Conservation (phyloP, 92 coral and sea anemone species). For the Phenganax stokvisi region DNA sequence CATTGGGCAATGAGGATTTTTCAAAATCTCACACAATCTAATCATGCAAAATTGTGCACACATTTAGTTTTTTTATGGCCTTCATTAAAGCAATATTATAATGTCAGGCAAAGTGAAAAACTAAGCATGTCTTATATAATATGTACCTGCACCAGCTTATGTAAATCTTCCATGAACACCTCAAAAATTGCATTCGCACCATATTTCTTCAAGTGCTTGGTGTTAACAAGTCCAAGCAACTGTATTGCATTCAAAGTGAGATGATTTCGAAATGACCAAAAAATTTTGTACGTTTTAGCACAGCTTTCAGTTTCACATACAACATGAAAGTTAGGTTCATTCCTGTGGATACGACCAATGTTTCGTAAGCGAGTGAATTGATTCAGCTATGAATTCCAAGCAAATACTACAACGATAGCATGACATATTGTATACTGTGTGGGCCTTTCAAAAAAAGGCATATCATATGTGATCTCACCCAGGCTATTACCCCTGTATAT, state of each 20-base stretch:
- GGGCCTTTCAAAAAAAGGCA: too few species aligned
- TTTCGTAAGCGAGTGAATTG: too few species aligned
- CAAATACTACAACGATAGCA: too few species aligned
- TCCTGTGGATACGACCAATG: too few species aligned
- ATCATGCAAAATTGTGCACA: background rate
- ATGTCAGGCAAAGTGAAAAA: background rate
- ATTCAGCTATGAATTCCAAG: too few species aligned
- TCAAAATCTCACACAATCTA: background rate
- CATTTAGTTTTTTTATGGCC: background rate
- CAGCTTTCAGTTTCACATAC: too few species aligned
- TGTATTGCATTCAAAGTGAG: constrained; percentile 22
- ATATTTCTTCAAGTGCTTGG: constrained; percentile 41
- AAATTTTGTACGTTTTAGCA: too few species aligned
- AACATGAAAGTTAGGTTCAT: too few species aligned
- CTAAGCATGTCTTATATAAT: background rate
- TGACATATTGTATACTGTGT: too few species aligned
- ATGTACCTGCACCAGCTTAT: constrained; percentile 47
- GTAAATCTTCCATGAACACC: constrained; percentile 43
- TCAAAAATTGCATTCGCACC: constrained; percentile 42
- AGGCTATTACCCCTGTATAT: too few species aligned
- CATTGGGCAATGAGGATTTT: background rate
- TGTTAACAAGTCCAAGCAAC: constrained; percentile 42
- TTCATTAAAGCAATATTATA: background rate
- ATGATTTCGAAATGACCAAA: too few species aligned
- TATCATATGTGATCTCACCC: too few species aligned